Base-by-base conservation (phyloP, 2,888 invertebrate species). In the Augochlorella aurata region DNA sequence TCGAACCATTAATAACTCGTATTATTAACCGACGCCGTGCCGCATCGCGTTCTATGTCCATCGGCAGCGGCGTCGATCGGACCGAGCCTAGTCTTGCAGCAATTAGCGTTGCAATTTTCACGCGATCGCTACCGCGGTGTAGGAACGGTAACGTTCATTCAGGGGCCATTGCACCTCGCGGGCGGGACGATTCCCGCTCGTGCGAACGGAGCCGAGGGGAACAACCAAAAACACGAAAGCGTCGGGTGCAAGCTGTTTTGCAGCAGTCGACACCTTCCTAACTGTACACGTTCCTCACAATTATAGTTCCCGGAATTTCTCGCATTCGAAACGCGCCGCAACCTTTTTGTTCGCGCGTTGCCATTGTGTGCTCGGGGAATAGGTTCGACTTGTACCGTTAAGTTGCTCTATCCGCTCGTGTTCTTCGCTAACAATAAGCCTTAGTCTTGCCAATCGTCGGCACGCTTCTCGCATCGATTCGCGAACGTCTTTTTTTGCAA, bases 71-170 rank as follows among this genome's bases (percentile, higher is more conserved):
- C 58, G 24, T 5, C 7, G 58, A 24, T 58, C 21, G 21, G 5
- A 2, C 52, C 52, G 52, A 2, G 10, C 52, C n/a, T 8, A 5
- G 24, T 18, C 61, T 61, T 18, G 24, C 24, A 8, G 61, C 58
- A 24, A 61, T 61, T 61, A 61, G 18, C 61, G 29, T 29, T 61
- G 29, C 61, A 29, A 61, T 29, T 16, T 61, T 29, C 29, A 61
- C 16, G 61, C 29, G 61, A 18, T 18, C 61, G 61, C 29, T 29
- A 61, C 58, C 58, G 61, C 38, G 38, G 38, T 61, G 24, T 29
- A 24, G 61, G 29, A 61, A 61, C 61, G 61, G 61, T 29, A 24
- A 16, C 24, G 16, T 61, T 29, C 83, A 81, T 85, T 86, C 85
- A 82, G 75, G 76, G 84, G 38, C 58, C 70, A 65, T 78, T 61